Base-by-base conservation (phyloP, 2,888 invertebrate genomes). In the Drosophila rubida region DNA sequence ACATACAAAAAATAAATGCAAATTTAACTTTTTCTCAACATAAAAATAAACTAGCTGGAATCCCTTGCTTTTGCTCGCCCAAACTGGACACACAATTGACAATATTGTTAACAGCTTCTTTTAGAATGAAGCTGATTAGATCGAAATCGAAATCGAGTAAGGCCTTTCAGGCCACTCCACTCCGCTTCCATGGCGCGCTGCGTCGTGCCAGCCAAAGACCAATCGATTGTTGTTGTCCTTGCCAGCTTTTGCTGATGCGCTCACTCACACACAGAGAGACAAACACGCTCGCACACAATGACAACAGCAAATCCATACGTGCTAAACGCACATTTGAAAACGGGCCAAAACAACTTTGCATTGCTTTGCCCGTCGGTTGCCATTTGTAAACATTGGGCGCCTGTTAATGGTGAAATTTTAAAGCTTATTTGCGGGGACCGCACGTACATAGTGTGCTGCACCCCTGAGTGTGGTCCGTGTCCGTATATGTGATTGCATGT, bases 51-150 rank as follows among this genome's bases (percentile, higher is more conserved):
- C 80, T 83, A 53, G 41, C 51, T 41, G 13, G 19, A 41, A 53
- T 53, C 41, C 41, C 41, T 53, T 53, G 27, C 27, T 41, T 41
- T 41, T 53, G 27, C 27, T 41, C 27, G 30, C 13, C 1, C 19
- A 41, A 37, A 32, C 59, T 61, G 46, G 58, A 59, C 57, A 68
- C 63, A 62, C 66, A 80, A 78, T 84, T 84, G 79, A 79, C 84
- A 81, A 86, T 86, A 86, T 86, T 86, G 82, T 72, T 78, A 86
- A 83, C 84, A 86, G 77, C 75, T 84, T 84, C 72, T 77, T 78
- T 73, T 68, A 55, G 67, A 68, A 65, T 59, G 70, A 69, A 73
- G 75, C 80, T 87, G 84, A 84, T 87, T 84, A 87, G 84, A 81
- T 87, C 68, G 64, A 69, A 71, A 81, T 87, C 68, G 64, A 69